phyloP scores from a whole-genome alignment of 2,113 vertebrate genomes.

The Neolamprologus kungweensis region DNA sequence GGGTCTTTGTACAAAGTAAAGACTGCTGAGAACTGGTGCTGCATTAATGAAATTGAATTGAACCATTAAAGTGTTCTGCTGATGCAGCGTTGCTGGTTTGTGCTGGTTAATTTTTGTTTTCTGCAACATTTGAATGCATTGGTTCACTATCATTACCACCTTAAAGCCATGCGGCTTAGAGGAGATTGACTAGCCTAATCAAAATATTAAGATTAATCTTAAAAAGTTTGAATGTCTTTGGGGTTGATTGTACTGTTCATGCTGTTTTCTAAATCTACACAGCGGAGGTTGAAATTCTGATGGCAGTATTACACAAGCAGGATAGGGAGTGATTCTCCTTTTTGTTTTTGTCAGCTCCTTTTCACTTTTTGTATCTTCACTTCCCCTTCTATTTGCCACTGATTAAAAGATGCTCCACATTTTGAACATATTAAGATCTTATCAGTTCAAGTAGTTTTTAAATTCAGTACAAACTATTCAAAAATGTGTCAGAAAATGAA shows the following conservation, averaged over 20 bases:
- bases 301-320: background rate
- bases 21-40: background rate
- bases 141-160: background rate
- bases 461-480: background rate
- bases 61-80: background rate
- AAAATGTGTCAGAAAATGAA: background rate
- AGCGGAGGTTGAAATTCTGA: background rate
- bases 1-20: background rate
- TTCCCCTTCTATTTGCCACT: background rate
- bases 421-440: background rate
- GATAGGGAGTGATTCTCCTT: background rate
- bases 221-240: background rate
- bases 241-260: background rate
- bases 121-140: background rate
- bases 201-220: background rate
- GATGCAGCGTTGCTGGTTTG: background rate
- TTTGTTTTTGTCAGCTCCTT: background rate
- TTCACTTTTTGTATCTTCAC: rapidly evolving
- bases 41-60: background rate
- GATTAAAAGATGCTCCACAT: background rate
- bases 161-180: background rate
- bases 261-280: background rate
- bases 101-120: rapidly evolving
- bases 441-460: background rate
- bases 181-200: background rate